Percentiles rank a stretch among this genome's conserved stretches.
Conservation (phyloP, 1,140 invertebrate species). For the Drosophila dunni region DNA sequence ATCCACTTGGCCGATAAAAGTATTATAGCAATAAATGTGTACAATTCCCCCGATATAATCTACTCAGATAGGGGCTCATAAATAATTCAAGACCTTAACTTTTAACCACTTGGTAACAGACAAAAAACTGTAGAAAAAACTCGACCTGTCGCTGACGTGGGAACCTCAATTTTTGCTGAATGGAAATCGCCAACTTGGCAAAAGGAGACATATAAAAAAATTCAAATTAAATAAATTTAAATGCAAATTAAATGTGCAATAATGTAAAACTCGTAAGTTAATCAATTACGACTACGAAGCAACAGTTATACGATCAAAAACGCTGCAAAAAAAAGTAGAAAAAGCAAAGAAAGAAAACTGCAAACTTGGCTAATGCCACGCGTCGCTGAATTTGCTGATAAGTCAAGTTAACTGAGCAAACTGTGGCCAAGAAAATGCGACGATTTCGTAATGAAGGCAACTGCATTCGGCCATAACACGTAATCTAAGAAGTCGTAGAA, state of each 20-base stretch:
- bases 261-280: conserved; percentile 14
- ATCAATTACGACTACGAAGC: conserved; percentile 19
- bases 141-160: conserved; percentile 36
- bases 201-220: neutral
- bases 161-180: conserved; percentile 45
- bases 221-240: neutral
- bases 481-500: neutral
- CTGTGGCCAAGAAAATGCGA: conserved; percentile 4
- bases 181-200: conserved; percentile 24
- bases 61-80: conserved; percentile 23
- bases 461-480: neutral
- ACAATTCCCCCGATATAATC: conserved; percentile 1
- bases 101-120: conserved; percentile 35
- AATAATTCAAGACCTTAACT: conserved; percentile 34
- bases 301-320: conserved; percentile 7
- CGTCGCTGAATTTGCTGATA: conserved; percentile 47
- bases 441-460: conserved; percentile 1
- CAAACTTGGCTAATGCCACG: conserved; percentile 62
- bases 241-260: conserved; percentile 23
- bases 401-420: conserved; percentile 17
- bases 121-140: neutral
- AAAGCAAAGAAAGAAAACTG: conserved; percentile 29
- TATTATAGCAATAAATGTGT: neutral
- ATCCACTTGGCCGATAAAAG: conserved; percentile 5
- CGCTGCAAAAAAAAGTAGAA: neutral